Evolutionary conservation across 53 echinoderm and acorn worm genomes (phyloP), one percentile per base, ranked within the genome.

Genomic region (Zoroaster sp.): DNA sequence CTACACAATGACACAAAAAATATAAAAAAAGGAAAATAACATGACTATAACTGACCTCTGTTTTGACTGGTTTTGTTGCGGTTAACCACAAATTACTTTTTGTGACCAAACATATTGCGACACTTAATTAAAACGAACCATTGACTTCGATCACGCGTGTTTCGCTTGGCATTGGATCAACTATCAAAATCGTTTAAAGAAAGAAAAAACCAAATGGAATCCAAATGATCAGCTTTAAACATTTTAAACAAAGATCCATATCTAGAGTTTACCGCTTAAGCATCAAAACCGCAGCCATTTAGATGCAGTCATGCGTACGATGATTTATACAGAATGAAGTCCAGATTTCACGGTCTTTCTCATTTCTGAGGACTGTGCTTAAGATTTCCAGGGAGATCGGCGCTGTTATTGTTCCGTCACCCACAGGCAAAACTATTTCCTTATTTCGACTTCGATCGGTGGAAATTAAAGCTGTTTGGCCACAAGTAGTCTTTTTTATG

Each of bases 281-380:
- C 28, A 59, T 25, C 21, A 47, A 51, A 76, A 4, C 46, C 4
- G 15, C 14, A 34, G 5, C 49, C 47, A 35, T 23, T 17, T 12
- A 3, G 35, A 34, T 4, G 32, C 52, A 33, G 11, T 79, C 79
- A 79, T 79, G 79, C 79, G 63, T 79, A 35, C 14, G 45, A 20
- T 39, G 63, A 28, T 79, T n/a, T 39, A 79, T 79, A 54, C 15
- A 35, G 39, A 78, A 25, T 37, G 78, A 54, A 78, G 63, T 78
- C 54, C 79, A 37, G 65, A 46, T 76, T 74, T 76, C 51, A 47
- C 51, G 15, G 47, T 31, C 18, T 49, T 45, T 34, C 42, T 49
- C 40, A 15, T 47, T 17, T 18, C 35, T 49, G 17, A 76, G 31
- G 25, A 49, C 76, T 51, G 35, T 18, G 76, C 42, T 14, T 21